These are phyloP conservation scores for Tachina grossa DNA, from an alignment of 2,888 invertebrate species.

Conservation along the genomic window DNA sequence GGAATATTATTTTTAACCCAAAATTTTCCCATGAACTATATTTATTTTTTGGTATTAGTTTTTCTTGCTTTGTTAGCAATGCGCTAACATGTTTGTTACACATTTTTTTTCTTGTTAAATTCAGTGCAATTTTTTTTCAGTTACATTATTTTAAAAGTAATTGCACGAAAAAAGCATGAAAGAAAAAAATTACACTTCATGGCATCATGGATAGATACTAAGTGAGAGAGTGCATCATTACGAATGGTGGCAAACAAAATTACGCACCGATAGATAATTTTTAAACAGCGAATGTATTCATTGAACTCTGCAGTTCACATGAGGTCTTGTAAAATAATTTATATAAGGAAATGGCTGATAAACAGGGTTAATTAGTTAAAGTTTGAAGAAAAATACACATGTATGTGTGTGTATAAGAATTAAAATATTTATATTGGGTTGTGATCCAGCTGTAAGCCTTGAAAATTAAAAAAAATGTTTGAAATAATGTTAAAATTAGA, in stretches of 20 bases:
- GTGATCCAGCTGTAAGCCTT: too few species aligned
- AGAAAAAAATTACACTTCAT: slow-evolving; percentile 24
- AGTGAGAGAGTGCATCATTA: neutral
- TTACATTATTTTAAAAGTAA: slow-evolving; percentile 40
- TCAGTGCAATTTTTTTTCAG: slow-evolving; percentile 45
- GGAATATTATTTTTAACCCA: slow-evolving; percentile 24
- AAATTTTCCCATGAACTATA: slow-evolving; percentile 60
- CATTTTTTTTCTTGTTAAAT: slow-evolving; percentile 38
- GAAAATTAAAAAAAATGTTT: too few species aligned
- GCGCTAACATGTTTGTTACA: slow-evolving; percentile 44
- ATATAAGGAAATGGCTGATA: slow-evolving; percentile 1
- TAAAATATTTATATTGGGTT: too few species aligned
- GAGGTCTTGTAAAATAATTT: slow-evolving; percentile 32
- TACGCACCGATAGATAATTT: neutral
- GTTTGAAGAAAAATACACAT: neutral
- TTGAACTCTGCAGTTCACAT: slow-evolving; percentile 37
- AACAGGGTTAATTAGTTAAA: slow-evolving; percentile 35
- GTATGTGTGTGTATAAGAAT: too few species aligned
- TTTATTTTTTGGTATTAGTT: slow-evolving; percentile 3
- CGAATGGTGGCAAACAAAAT: slow-evolving; percentile 10
- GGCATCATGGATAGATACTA: slow-evolving; percentile 6
- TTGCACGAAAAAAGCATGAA: slow-evolving; percentile 13
- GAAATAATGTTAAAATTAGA: too few species aligned
- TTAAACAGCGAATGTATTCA: slow-evolving; percentile 20
- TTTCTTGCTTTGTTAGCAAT: slow-evolving; percentile 21